Evolutionary conservation across 2,888 invertebrate species (phyloP), one percentile per base, ranked within the genome.

Genomic region (Noctua fimbriata): DNA sequence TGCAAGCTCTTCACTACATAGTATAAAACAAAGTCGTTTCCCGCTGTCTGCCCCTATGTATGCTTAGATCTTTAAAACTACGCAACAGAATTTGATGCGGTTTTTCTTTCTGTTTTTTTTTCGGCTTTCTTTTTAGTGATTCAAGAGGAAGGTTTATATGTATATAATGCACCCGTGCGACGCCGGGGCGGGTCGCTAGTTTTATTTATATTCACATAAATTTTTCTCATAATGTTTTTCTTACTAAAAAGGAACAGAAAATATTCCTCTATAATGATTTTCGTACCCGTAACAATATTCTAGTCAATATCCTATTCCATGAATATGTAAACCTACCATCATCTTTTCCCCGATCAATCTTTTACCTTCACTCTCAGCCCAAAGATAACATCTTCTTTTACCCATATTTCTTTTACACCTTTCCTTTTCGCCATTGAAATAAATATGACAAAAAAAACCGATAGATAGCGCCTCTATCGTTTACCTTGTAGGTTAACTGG

Each of bases 401-500:
- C 44, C n/a, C 44, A 67, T 47, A 67, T 73, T 69, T 78, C 52
- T 73, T 55, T 66, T 65, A 67, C 69, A 70, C 63, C 70, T 58
- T 70, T 69, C 65, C 70, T 55, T 78, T 24, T 71, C 71, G 21
- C 75, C 76, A 79, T 76, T 74, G 70, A 88, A 81, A 89, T 84
- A 85, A 83, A 84, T 85, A 88, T 89, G 69, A 77, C 69, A 69
- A 78, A 78, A 81, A 58, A 76, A 55, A 14, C 41, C 78, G 73
- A 82, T 84, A 80, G 79, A 55, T 44, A 67, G 52, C 55, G 28
- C 72, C 60, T 69, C 77, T 84, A 84, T 85, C 85, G 75, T 69
- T 83, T 87, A 84, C 90, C 86, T 89, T 89, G 84, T 76, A 78
- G 84, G 83, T 86, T 89, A 89, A 89, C 83, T 83, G 83, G 84